Base-by-base conservation (phyloP, 35 echinoderm and acorn worm genomes). In the Amphiura filiformis region DNA sequence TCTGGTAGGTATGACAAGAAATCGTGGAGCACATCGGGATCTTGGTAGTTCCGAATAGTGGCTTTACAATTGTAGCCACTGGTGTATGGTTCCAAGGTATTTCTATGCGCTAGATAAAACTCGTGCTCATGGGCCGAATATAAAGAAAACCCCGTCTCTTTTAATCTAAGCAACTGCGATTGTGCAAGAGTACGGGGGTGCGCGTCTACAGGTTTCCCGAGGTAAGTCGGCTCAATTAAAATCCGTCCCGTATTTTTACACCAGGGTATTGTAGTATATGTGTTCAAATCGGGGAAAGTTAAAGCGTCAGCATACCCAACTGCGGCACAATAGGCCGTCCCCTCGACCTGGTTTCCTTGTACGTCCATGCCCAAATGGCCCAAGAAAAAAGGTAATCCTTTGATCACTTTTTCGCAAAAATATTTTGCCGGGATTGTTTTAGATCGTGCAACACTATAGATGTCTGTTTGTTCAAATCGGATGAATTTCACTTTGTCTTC, bases 391-490 rank as follows among this genome's bases (percentile, higher is more conserved):
- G 65, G 49, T 23, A 92, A 76, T 1, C 94, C 94, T 1, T 37
- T 32, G 31, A 12, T 82, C 0, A 82, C 80, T 22, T 90, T 97
- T 23, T 81, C 65, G 0, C 35, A 80, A 44, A 94, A 93, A 37
- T 97, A 92, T 31, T 91, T 36, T 20, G 95, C 41, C 0, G 95
- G 95, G 22, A 97, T 57, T 28, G 91, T 91, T 78, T 97, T 97
- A 31, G 80, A 88, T 22, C 95, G 76, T 34, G 92, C 84, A 39
- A 97, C 90, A 34, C 95, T 92, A 83, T 90, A 87, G 40, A 94
- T 92, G 39, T 97, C 95, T 56, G 82, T 81, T 18, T 90, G 52
- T 78, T 97, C 95, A 35, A 97, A 90, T 37, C 95, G 87, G 33
- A 97, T 88, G 39, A 94, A 97, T 39, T 97, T 88, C 11, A 97